These are phyloP conservation scores for Eriocheir sinensis DNA, from an alignment of 1,140 invertebrate genomes.

Conservation along the genomic window DNA sequence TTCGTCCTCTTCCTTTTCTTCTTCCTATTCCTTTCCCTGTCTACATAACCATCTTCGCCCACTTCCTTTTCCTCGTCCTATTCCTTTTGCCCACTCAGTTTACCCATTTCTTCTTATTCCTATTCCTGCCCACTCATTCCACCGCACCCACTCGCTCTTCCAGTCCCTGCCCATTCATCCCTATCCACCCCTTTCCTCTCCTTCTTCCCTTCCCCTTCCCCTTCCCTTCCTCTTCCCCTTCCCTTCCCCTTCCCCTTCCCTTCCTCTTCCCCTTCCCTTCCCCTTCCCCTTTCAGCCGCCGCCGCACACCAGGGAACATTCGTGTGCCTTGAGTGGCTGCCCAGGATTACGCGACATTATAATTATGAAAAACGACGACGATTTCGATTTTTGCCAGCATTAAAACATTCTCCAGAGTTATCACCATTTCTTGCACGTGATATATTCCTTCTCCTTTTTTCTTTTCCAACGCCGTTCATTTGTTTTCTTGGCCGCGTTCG, in stretches of 20 bases:
- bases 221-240: not conserved
- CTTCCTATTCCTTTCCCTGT: not conserved
- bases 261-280: not conserved
- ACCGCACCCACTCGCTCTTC: not conserved
- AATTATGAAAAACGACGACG: slow-evolving; percentile 23
- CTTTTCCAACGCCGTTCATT: not conserved
- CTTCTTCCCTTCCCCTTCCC: not conserved
- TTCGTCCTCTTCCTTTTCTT: not conserved
- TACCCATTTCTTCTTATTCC: not conserved
- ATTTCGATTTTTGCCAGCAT: slow-evolving; percentile 64
- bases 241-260: not conserved
- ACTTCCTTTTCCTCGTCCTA: not conserved
- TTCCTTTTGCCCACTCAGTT: not conserved
- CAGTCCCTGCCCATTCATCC: not conserved
- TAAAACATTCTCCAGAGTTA: slow-evolving; percentile 38
- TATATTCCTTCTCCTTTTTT: not conserved
- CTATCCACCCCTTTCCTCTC: not conserved
- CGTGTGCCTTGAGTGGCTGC: slow-evolving; percentile 61
- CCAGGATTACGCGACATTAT: slow-evolving; percentile 60
- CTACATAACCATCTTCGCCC: not conserved
- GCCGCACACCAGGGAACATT: slow-evolving; percentile 63
- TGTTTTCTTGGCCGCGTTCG: slow-evolving; percentile 40
- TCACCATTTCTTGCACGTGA: not conserved
- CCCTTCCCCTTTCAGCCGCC: not conserved
- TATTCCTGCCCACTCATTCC: not conserved